Base-by-base conservation (phyloP, 2,888 invertebrate species). In the Drosophila lacicola region DNA sequence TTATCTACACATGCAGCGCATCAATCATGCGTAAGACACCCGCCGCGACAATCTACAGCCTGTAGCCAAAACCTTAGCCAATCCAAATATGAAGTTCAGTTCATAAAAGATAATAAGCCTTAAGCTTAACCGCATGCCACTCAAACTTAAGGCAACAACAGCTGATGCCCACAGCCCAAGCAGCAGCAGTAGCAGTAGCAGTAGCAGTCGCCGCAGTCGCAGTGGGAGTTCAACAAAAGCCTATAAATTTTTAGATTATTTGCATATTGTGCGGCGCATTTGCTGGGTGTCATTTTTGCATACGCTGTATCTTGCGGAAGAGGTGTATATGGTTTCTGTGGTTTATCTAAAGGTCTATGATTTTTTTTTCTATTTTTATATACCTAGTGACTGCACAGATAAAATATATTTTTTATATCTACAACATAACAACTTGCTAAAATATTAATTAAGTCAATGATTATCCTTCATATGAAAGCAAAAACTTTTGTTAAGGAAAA, bases 231-330 rank as follows among this genome's bases (percentile, higher is more conserved):
- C 56, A 58, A 60, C 67, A 71, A 85, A 86, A 81, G 86, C 86
- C 88, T 86, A 91, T 91, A 91, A 90, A 91, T 90, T 89, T 87
- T 76, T 89, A 89, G 89, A 90, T 91, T 89, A 91, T 91, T 90
- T 91, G 91, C 91, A 90, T 90, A 91, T 90, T 91, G 88, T 70
- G 72, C 57, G 63, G 70, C 50, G 78, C 72, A 69, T 46, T 76
- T 65, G 61, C 55, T 34, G 58, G 67, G 58, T 67, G 66, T 25
- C 45, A 50, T 53, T 66, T 6, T n/a, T 34, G 19, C n/a, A 17
- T 53, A 34, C 64, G 5, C 64, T 64, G 37, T 17, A 3, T 5
- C 6, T 5, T 2, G 4, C 1, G 1, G 1, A 8, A 8, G 2
- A 8, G n/a, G 11, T 41, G 54, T 25, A 42, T 58, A 53, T 58